Conservation (phyloP, 2,888 invertebrate species). For the Hirtodrosophila histrioides region DNA sequence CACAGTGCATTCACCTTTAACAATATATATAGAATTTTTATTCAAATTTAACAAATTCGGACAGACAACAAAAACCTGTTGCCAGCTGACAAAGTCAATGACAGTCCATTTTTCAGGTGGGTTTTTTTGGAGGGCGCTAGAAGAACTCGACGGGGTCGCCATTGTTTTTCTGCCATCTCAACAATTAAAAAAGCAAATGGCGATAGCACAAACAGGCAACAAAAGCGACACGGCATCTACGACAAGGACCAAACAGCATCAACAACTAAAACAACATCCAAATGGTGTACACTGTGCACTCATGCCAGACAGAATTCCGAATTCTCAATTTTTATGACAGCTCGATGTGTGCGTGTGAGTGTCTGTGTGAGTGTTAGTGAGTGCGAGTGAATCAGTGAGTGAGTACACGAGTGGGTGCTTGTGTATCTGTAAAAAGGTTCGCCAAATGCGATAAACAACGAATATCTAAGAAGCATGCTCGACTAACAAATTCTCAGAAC, state of each 20-base stretch:
- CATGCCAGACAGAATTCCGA: conserved; percentile 47
- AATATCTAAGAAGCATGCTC: conserved; percentile 2
- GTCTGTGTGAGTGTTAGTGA: not conserved
- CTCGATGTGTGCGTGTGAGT: conserved; percentile 23
- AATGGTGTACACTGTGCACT: conserved; percentile 52
- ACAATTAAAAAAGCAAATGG: conserved; percentile 60
- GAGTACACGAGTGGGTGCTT: conserved; percentile 20
- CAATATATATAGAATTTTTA: not conserved
- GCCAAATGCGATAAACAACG: conserved; percentile 11
- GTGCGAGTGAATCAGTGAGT: not conserved
- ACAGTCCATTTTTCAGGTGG: conserved; percentile 19
- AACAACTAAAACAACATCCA: conserved; percentile 38
- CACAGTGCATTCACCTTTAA: conserved; percentile 33
- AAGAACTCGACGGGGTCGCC: conserved; percentile 9
- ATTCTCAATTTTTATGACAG: conserved; percentile 75
- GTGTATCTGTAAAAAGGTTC: conserved; percentile 27
- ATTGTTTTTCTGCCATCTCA: conserved; percentile 32
- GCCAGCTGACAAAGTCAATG: conserved; percentile 37
- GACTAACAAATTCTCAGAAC: not conserved
- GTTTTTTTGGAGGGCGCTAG: conserved; percentile 5
- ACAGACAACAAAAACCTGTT: conserved; percentile 31
- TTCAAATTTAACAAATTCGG: too few relatives aligned
- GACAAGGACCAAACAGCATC: conserved; percentile 19
- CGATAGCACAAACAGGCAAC: conserved; percentile 17
- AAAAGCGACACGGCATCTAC: conserved; percentile 8